Base-by-base conservation (phyloP, 2,113 vertebrate genomes). In the Phoxinus phoxinus region DNA sequence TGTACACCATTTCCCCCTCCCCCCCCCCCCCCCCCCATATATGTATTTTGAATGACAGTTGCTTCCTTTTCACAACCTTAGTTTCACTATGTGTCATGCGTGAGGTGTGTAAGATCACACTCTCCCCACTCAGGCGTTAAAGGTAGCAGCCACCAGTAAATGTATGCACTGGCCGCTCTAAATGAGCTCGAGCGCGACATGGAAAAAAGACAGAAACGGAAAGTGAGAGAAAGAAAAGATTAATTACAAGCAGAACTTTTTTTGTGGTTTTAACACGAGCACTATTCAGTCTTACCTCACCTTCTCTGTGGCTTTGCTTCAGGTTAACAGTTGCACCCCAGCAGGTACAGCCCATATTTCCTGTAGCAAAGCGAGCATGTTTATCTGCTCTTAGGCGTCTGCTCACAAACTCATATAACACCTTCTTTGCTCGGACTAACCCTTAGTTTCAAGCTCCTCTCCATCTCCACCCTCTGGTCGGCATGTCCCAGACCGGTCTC, bases 331-430 rank as follows among this genome's bases (percentile, higher is more conserved):
- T 89, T 88, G 85, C 79, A 75, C 83, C 56, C 79, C 23, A 59
- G 69, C 88, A 91, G 84, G 87, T 90, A 75, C 78, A 89, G 76
- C 76, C 87, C 81, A 71, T 76, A 88, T 80, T 92, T 94, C 89
- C 91, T 90, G 71, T 87, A 83, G 85, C 83, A 53, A 67, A 59
- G 48, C 51, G n/a, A 79, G 71, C 2, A 30, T 67, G 44, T 84
- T 75, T 86, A 53, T 88, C 81, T 84, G 11, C 51, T 59, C 44
- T 35, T 27, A 41, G 13, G 21, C 4, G 30, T 27, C 75, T 46
- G 3, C n/a, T 10, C 65, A 19, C 53, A 79, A 23, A 72, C 82
- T 17, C 23, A 53, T 12, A 61, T 23, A 56, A 73, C 37, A 56
- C 15, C 37, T 25, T 6, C 27, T 21, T n/a, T 46, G n/a, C 56